These are phyloP conservation scores for Stenolophus ochropezus DNA, from an alignment of 2,888 invertebrate species.

Conservation along the genomic window DNA sequence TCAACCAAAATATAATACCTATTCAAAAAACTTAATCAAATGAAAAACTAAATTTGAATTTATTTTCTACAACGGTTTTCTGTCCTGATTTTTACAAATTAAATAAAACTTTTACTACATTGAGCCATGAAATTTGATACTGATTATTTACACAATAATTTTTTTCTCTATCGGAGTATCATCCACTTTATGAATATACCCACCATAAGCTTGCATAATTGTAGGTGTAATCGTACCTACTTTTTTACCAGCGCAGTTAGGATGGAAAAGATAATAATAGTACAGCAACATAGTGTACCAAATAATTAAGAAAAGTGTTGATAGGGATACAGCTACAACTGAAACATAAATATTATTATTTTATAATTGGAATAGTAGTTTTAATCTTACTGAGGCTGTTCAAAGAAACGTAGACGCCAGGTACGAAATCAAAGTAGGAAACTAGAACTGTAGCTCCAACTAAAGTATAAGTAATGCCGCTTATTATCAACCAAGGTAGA, in stretches of 20 bases:
- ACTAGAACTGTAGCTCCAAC: conserved; percentile 63
- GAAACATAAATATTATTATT: no score
- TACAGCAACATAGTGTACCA: conserved; percentile 66
- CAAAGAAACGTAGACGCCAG: conserved; percentile 64
- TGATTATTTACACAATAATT: conserved; percentile 56
- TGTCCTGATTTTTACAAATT: no score
- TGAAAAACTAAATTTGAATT: no score
- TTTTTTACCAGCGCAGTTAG: conserved; percentile 62
- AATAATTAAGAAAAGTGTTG: conserved; percentile 63
- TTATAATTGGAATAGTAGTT: no score
- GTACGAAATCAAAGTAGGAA: conserved; percentile 64
- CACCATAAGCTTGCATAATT: conserved; percentile 66
- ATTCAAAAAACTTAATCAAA: no score
- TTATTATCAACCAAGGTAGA: conserved; percentile 66
- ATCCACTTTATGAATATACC: conserved; percentile 66
- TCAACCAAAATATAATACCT: no score
- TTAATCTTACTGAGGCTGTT: conserved; percentile 62
- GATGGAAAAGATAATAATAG: conserved; percentile 63
- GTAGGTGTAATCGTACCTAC: conserved; percentile 62
- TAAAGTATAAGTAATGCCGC: conserved; percentile 64
- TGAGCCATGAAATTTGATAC: conserved; percentile 1
- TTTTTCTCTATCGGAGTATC: conserved; percentile 58
- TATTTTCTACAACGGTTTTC: no score
- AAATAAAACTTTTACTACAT: no score
- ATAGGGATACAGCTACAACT: conserved; percentile 64